Conservation (phyloP, 2,113 vertebrate species). For the Sapayoa aenigma region DNA sequence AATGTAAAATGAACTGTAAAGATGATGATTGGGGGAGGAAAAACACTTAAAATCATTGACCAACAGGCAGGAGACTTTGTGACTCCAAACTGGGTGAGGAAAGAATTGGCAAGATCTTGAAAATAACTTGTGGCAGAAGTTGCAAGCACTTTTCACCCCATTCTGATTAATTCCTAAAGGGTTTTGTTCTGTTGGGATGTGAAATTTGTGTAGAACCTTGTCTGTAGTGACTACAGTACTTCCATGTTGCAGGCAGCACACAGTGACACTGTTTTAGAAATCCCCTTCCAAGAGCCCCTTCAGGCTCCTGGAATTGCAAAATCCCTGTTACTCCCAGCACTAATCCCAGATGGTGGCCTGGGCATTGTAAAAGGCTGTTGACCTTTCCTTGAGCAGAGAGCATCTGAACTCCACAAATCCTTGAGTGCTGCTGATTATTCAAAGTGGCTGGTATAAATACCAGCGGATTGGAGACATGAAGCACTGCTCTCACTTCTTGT, state of each 20-base stretch:
- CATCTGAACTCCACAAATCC: not conserved
- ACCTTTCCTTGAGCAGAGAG: not conserved
- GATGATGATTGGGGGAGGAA: not conserved
- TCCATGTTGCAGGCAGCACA: fast-evolving
- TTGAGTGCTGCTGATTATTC: not conserved
- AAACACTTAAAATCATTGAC: not conserved
- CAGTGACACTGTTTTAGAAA: not conserved
- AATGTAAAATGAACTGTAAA: not conserved
- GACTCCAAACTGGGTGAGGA: not conserved
- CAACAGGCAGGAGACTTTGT: not conserved
- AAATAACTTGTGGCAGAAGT: not conserved
- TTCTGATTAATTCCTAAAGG: not conserved
- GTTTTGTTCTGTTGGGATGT: not conserved
- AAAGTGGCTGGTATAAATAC: not conserved
- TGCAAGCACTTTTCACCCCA: not conserved
- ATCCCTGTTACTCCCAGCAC: not conserved
- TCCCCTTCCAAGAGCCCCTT: not conserved
- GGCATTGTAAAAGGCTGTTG: not conserved
- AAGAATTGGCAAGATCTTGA: not conserved
- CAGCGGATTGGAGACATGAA: not conserved
- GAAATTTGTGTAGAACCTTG: not conserved
- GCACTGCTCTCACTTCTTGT: not conserved
- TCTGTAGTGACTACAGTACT: not conserved
- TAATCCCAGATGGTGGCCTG: fast-evolving
- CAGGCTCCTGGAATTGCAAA: not conserved